Conservation (phyloP, 2,797 vertebrate genomes). For the Malurus splendens region DNA sequence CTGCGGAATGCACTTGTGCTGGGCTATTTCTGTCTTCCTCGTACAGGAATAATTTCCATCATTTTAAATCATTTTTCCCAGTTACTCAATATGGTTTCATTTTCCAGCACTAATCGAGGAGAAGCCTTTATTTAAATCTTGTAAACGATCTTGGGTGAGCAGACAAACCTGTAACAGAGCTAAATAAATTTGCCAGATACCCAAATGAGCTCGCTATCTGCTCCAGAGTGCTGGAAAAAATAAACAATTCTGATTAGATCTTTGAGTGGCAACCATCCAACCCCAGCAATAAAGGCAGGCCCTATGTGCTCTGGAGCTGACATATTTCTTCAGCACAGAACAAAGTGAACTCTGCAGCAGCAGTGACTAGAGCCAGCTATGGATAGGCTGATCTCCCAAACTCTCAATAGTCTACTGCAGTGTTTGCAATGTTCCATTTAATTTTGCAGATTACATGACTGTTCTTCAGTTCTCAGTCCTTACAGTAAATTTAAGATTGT, state of each 20-base stretch:
- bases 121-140: background rate
- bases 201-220: background rate
- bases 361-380: background rate
- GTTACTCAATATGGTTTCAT: background rate
- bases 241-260: background rate
- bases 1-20: background rate
- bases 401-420: background rate
- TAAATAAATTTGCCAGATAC: background rate
- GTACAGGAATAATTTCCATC: background rate
- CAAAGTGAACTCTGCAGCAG: background rate
- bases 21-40: constrained; percentile 39
- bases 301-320: background rate
- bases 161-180: background rate
- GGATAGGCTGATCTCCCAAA: background rate
- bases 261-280: background rate
- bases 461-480: background rate
- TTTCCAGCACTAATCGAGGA: background rate
- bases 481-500: background rate
- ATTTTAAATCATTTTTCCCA: constrained; percentile 21
- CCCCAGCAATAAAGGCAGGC: background rate
- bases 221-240: background rate
- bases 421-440: background rate
- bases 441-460: background rate
- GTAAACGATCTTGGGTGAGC: background rate
- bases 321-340: background rate